phyloP scores from a whole-genome alignment of 2,113 vertebrate species.

The Carassius auratus region DNA sequence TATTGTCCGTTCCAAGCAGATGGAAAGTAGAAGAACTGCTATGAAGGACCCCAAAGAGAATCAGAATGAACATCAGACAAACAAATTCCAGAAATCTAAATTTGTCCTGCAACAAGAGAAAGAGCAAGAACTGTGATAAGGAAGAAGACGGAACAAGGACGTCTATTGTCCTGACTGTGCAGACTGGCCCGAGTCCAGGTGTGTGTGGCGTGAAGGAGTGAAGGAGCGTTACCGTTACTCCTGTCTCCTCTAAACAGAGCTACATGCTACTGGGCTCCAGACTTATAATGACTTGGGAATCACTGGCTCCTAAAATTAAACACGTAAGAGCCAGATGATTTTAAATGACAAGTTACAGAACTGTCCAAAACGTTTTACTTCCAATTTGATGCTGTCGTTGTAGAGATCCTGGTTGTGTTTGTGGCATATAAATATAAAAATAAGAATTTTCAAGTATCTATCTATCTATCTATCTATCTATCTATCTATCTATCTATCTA shows the following conservation, averaged over 20 bases:
- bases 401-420: neutral
- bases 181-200: slow-evolving; percentile 56
- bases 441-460: no score
- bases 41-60: slow-evolving; percentile 69
- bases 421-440: no score
- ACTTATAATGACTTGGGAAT: neutral
- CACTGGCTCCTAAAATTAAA: neutral
- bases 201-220: slow-evolving; percentile 43
- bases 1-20: slow-evolving; percentile 26
- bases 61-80: slow-evolving; percentile 67
- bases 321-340: neutral
- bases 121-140: neutral
- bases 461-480: no score
- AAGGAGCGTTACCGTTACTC: neutral
- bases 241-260: slow-evolving; percentile 1
- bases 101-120: slow-evolving; percentile 53
- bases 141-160: neutral
- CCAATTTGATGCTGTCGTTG: neutral
- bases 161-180: slow-evolving; percentile 45
- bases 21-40: slow-evolving; percentile 65
- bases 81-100: slow-evolving; percentile 74
- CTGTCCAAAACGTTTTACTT: neutral
- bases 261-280: neutral
- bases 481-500: no score
- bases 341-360: neutral